Evolutionary conservation across 2,888 invertebrate genomes (phyloP).

Genomic region (Busseola fusca): DNA sequence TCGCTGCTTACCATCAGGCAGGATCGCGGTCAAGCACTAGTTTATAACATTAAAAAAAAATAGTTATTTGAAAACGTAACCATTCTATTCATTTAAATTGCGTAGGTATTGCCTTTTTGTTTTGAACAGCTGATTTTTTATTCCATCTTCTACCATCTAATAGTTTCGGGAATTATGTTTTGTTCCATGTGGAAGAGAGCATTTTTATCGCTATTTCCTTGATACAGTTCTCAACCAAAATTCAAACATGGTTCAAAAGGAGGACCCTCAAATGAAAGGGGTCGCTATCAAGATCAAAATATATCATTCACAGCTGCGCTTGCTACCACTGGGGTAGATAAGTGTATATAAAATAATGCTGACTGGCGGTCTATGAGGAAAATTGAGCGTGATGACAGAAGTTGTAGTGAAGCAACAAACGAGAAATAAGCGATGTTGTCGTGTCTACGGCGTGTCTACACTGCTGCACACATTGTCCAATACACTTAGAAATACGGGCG

Average conservation of each 20-base stretch:
- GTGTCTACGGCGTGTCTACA: neutral
- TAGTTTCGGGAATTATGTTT: neutral
- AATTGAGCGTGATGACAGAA: no score
- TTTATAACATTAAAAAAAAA: no score
- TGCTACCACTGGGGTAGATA: conserved; percentile 17
- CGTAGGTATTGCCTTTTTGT: no score
- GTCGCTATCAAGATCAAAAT: conserved; percentile 37
- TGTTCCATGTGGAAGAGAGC: conserved; percentile 3
- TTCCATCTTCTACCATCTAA: no score
- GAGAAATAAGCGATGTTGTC: neutral
- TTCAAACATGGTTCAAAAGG: conserved; percentile 8
- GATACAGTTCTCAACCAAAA: neutral
- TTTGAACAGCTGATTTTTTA: neutral
- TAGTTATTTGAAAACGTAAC: no score
- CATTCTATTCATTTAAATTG: no score
- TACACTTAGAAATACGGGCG: neutral
- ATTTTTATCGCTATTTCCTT: neutral
- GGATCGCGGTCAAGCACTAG: no score
- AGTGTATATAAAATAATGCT: conserved; percentile 17
- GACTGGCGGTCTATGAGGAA: neutral
- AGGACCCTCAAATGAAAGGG: conserved; percentile 7
- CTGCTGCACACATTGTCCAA: neutral
- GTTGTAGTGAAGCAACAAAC: neutral
- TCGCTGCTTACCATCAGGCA: no score
- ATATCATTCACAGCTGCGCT: conserved; percentile 39